Percentiles rank a stretch among this genome's conserved stretches.
phyloP scores from a whole-genome alignment of 2,888 invertebrate genomes.

The Pristionchus fissidentatus region DNA sequence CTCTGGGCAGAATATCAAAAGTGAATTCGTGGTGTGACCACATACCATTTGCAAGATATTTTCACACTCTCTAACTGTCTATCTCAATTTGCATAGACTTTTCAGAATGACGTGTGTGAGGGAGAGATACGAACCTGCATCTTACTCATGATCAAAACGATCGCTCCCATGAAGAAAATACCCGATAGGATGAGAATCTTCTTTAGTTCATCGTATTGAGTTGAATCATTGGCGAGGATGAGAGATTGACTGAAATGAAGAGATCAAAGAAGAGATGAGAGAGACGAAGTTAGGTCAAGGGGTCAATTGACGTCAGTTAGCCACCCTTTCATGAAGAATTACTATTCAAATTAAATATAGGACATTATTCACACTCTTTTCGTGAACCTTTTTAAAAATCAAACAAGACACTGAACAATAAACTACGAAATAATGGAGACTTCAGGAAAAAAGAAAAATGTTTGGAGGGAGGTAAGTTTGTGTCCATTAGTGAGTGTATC shows the following conservation, averaged over 20 bases:
- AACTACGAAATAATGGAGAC: neutral
- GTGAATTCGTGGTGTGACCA: too few species aligned
- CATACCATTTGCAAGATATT: neutral
- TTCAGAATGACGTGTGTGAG: too few species aligned
- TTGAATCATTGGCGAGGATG: neutral
- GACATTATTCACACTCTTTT: neutral
- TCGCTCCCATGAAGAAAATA: slow-evolving; percentile 46
- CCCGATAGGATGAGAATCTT: slow-evolving; percentile 49
- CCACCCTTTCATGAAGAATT: too few species aligned
- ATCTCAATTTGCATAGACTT: too few species aligned
- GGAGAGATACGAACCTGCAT: slow-evolving; percentile 22
- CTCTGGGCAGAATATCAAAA: neutral
- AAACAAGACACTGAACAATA: neutral
- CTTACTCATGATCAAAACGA: slow-evolving; percentile 38
- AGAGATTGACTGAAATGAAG: slow-evolving; percentile 32
- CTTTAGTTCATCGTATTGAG: slow-evolving; percentile 46
- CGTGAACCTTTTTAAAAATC: neutral
- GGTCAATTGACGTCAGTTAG: neutral
- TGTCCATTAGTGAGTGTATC: slow-evolving; percentile 3
- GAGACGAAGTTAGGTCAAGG: neutral
- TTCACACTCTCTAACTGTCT: too few species aligned
- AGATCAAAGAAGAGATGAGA: neutral
- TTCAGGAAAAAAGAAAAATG: too few species aligned
- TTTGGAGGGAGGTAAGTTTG: neutral
- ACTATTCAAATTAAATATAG: neutral